These are phyloP conservation scores for Clinocottus analis DNA, from an alignment of 2,113 vertebrate genomes.

Conservation along the genomic window DNA sequence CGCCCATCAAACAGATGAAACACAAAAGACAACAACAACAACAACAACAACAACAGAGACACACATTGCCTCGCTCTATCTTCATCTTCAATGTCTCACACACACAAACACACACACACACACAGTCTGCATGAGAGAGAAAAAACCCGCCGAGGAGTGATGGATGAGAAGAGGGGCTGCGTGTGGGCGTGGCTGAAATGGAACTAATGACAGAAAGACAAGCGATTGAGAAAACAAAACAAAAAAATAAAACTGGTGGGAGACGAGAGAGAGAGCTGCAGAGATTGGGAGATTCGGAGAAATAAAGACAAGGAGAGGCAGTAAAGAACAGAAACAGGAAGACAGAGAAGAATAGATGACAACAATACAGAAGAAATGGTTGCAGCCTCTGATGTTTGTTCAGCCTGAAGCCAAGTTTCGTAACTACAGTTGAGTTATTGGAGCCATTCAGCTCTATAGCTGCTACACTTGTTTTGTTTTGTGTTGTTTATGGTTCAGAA, in stretches of 20 bases:
- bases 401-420: conserved; percentile 31
- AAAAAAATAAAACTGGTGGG: conserved; percentile 58
- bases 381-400: conserved; percentile 41
- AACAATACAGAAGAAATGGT: conserved; percentile 32
- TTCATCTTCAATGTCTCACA: conserved; percentile 36
- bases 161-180: conserved; percentile 60
- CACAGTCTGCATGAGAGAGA: not conserved
- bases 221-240: conserved; percentile 53
- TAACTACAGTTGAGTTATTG: conserved; percentile 24
- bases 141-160: conserved; percentile 39
- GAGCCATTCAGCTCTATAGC: conserved; percentile 12
- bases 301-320: conserved; percentile 42
- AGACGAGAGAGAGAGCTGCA: conserved; percentile 43
- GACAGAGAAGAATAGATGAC: conserved; percentile 41
- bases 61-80: conserved; percentile 46
- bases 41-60: conserved; percentile 27
- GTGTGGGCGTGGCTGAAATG: conserved; percentile 74
- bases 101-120: conserved; percentile 1
- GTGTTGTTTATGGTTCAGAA: conserved; percentile 1
- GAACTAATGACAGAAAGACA: conserved; percentile 73
- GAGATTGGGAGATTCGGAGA: conserved; percentile 41
- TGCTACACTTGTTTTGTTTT: conserved; percentile 15
- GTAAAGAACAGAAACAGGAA: conserved; percentile 43
- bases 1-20: conserved; percentile 51
- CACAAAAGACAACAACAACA: conserved; percentile 38